Conservation (phyloP, 2,113 vertebrate genomes). For the Charina bottae region DNA sequence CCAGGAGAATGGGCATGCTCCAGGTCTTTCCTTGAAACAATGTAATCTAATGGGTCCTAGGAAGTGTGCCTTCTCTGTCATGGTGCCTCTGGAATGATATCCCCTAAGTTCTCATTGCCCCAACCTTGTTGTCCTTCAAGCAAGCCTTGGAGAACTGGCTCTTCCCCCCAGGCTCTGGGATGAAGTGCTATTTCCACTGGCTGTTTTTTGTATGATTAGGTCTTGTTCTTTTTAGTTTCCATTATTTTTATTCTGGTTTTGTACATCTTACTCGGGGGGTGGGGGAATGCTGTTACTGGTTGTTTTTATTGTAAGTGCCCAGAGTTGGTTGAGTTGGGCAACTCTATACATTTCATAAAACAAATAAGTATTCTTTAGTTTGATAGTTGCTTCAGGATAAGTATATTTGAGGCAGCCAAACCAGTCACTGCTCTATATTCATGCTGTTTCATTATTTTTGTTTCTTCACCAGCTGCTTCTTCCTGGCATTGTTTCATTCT, state of each 20-base stretch:
- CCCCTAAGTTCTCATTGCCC: not conserved
- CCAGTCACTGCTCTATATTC: not conserved
- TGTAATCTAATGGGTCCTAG: not conserved
- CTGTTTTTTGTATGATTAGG: not conserved
- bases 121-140: not conserved
- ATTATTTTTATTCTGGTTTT: not conserved
- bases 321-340: not conserved
- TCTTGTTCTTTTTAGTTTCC: not conserved
- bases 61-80: not conserved
- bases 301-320: not conserved
- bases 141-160: not conserved
- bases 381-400: not conserved
- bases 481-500: not conserved
- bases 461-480: not conserved
- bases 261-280: too few species aligned
- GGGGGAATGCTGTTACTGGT: not conserved
- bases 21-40: too few species aligned
- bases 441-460: not conserved
- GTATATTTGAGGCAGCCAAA: not conserved
- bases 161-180: not conserved
- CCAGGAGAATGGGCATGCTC: too few species aligned
- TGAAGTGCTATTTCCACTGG: not conserved
- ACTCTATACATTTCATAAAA: not conserved
- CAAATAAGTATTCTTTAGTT: conserved; percentile 8
- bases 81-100: not conserved